Evolutionary conservation across 1,140 invertebrate genomes (phyloP).

Genomic region (Drosophila athabasca): DNA sequence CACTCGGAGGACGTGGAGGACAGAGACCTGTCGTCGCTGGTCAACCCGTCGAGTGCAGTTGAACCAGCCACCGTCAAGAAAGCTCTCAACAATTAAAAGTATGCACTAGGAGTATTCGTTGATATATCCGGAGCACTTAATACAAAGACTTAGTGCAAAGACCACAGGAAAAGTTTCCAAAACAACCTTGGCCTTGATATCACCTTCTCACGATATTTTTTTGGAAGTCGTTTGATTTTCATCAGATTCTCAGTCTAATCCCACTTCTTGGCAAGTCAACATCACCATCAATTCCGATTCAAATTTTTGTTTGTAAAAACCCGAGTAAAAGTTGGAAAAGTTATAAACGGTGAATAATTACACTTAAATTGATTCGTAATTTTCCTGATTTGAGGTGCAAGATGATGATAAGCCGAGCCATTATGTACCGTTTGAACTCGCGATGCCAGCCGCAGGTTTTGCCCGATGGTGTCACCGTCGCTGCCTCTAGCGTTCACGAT

Average conservation of each 20-base stretch:
- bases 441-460: background rate
- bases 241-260: constrained; percentile 13
- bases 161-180: too few relatives aligned
- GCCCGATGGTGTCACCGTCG: constrained; percentile 9
- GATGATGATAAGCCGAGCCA: constrained; percentile 20
- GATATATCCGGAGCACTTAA: too few relatives aligned
- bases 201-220: background rate
- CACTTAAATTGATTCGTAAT: constrained; percentile 47
- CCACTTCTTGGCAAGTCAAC: constrained; percentile 32
- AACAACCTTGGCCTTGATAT: constrained; percentile 17
- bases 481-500: constrained; percentile 54
- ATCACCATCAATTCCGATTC: constrained; percentile 2
- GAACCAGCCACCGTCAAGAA: too few relatives aligned
- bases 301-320: constrained; percentile 11
- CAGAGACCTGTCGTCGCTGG: too few relatives aligned
- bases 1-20: too few relatives aligned
- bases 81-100: too few relatives aligned
- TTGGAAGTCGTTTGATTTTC: background rate
- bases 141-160: too few relatives aligned
- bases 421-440: constrained; percentile 16
- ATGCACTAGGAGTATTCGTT: too few relatives aligned
- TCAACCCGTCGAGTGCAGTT: too few relatives aligned
- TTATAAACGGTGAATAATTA: background rate
- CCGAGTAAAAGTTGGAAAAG: background rate
- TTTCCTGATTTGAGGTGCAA: constrained; percentile 44